Conservation (phyloP, 2,888 invertebrate genomes). For the Meganola albula region DNA sequence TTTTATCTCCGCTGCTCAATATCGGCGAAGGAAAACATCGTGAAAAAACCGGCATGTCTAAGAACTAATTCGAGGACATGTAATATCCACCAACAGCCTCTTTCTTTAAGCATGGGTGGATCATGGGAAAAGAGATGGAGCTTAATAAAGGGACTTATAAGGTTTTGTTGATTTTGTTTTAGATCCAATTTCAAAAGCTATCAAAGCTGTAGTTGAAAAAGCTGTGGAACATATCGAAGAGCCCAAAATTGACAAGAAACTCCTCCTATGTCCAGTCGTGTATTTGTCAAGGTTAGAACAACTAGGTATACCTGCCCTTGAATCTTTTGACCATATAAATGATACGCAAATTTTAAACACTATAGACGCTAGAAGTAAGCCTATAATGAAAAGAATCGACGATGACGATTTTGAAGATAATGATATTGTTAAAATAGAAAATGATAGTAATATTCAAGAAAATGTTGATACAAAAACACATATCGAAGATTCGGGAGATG, state of each 20-base stretch:
- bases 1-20: too few relatives aligned
- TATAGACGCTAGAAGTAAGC: slow-evolving; percentile 49
- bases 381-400: slow-evolving; percentile 25
- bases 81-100: too few relatives aligned
- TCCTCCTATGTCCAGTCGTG: slow-evolving; percentile 52
- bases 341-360: slow-evolving; percentile 37
- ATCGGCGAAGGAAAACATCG: too few relatives aligned
- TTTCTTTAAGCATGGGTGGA: too few relatives aligned
- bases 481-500: neutral
- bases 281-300: slow-evolving; percentile 54
- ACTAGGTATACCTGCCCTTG: slow-evolving; percentile 43
- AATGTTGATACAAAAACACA: neutral
- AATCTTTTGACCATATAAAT: slow-evolving; percentile 28
- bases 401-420: neutral
- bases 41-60: too few relatives aligned
- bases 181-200: slow-evolving; percentile 5
- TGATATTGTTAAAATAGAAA: neutral
- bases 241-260: slow-evolving; percentile 52
- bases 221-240: slow-evolving; percentile 16
- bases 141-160: too few relatives aligned
- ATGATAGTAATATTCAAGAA: neutral
- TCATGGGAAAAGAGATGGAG: too few relatives aligned
- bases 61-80: too few relatives aligned
- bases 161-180: slow-evolving; percentile 4
- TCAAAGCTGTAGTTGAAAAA: slow-evolving; percentile 7